phyloP scores from a whole-genome alignment of 1,140 invertebrate genomes.

The Atta colombica region DNA sequence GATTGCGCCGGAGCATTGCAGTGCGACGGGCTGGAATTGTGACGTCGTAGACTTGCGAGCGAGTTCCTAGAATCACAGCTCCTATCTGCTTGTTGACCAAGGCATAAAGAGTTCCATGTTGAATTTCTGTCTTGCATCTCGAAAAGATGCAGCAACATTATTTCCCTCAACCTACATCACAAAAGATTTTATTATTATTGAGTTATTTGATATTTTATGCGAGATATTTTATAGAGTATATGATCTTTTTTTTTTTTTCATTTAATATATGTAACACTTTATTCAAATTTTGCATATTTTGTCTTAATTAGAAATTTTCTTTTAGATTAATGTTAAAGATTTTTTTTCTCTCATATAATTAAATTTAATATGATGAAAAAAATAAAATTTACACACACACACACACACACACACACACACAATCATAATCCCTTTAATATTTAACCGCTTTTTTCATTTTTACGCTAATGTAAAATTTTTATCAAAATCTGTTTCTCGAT shows the following conservation, averaged over 20 bases:
- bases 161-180: conserved; percentile 80
- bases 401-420: no score
- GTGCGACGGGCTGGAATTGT: conserved; percentile 74
- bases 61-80: conserved; percentile 71
- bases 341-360: conserved; percentile 3
- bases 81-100: conserved; percentile 79
- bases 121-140: conserved; percentile 86
- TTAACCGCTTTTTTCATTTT: neutral
- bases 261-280: no score
- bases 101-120: conserved; percentile 78
- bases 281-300: no score
- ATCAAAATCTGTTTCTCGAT: neutral
- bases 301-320: neutral
- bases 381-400: neutral
- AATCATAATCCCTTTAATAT: neutral
- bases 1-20: conserved; percentile 63
- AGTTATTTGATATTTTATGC: neutral
- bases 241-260: no score
- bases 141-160: conserved; percentile 87
- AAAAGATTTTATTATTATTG: neutral
- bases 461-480: neutral
- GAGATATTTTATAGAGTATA: no score
- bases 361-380: neutral
- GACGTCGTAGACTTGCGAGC: conserved; percentile 72
- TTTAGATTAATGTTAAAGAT: neutral